Evolutionary conservation across 2,888 invertebrate genomes (phyloP).

Genomic region (Suillia variegata): DNA sequence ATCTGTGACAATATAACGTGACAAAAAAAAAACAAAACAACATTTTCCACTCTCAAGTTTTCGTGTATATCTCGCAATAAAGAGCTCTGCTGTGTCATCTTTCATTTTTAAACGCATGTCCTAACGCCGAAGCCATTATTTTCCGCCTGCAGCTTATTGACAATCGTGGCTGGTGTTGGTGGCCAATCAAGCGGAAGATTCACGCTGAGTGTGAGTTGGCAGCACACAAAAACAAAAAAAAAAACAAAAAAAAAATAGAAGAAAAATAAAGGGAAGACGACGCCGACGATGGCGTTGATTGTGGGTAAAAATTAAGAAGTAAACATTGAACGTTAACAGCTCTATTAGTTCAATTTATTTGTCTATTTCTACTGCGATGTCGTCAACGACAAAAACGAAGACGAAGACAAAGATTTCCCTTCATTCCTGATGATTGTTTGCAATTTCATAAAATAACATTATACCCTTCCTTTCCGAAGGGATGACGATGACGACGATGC

Average conservation of each 20-base stretch:
- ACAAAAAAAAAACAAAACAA: too few species aligned
- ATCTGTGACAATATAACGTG: too few species aligned
- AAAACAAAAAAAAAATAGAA: conserved; percentile 1
- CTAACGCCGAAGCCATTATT: too few species aligned
- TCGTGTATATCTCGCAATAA: too few species aligned
- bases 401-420: too few species aligned
- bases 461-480: background rate
- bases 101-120: too few species aligned
- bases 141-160: too few species aligned
- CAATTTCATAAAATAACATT: conserved; percentile 23
- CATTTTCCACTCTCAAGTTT: too few species aligned
- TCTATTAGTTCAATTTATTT: conserved; percentile 28
- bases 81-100: too few species aligned
- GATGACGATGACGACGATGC: background rate
- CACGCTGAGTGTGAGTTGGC: background rate
- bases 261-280: background rate
- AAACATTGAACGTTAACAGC: conserved; percentile 26
- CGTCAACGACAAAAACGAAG: too few species aligned
- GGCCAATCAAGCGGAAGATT: conserved; percentile 4
- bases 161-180: background rate
- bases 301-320: conserved; percentile 16
- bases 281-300: background rate
- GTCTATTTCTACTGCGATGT: too few species aligned
- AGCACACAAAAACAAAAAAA: too few species aligned
- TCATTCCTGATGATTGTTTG: conserved; percentile 19